Conservation (phyloP, 2,113 vertebrate genomes). For the Panurus biarmicus region DNA sequence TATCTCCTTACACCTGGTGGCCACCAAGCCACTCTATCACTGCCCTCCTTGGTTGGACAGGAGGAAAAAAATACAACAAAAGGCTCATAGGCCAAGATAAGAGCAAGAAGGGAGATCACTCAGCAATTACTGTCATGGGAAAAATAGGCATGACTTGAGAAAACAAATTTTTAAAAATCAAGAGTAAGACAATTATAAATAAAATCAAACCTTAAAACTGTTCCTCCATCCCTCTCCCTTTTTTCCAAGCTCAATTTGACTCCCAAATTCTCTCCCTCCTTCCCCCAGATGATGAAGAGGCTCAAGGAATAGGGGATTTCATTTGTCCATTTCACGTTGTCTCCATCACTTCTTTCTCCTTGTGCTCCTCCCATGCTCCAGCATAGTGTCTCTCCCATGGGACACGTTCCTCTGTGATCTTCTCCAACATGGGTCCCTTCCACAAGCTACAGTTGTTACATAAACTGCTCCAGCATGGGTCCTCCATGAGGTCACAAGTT, state of each 20-base stretch:
- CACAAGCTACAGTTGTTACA: background rate
- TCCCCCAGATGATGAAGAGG: fast-evolving
- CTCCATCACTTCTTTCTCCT: background rate
- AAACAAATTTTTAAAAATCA: background rate
- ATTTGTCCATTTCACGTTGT: background rate
- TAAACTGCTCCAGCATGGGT: background rate
- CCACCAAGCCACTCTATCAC: background rate
- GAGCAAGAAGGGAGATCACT: background rate
- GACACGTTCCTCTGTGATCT: background rate
- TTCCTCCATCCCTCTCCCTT: background rate
- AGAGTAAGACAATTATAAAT: background rate
- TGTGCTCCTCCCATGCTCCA: background rate
- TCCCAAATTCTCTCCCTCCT: background rate
- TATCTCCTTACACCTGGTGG: background rate
- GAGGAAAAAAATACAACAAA: background rate
- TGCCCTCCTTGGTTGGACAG: background rate
- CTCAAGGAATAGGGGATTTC: fast-evolving
- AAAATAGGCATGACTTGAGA: background rate
- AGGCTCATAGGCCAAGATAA: background rate
- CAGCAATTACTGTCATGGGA: background rate
- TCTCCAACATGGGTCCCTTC: background rate
- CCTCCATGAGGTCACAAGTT: background rate
- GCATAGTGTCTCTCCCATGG: fast-evolving
- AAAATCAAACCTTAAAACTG: background rate
- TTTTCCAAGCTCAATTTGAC: background rate